Percentiles rank a stretch among this genome's conserved stretches.
These are phyloP conservation scores for Polydesmus complanatus DNA, from an alignment of 2,888 invertebrate genomes.

Conservation along the genomic window DNA sequence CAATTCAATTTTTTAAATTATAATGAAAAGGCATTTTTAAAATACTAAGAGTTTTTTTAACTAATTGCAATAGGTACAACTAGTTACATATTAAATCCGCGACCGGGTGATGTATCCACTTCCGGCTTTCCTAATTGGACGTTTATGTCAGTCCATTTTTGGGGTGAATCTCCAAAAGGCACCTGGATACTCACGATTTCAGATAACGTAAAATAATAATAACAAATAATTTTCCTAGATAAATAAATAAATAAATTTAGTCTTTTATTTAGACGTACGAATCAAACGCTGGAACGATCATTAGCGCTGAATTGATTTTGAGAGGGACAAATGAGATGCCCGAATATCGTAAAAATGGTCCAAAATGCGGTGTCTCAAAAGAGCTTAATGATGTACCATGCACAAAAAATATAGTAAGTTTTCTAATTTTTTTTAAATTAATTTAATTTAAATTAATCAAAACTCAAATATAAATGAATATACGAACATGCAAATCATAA, in stretches of 20 bases:
- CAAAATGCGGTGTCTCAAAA: not conserved
- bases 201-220: conserved; percentile 34
- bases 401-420: too few relatives aligned
- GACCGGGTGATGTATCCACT: conserved; percentile 53
- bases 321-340: conserved; percentile 56
- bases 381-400: too few relatives aligned
- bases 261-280: conserved; percentile 18
- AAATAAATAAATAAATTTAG: not conserved
- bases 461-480: too few relatives aligned
- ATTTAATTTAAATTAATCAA: too few relatives aligned
- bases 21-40: not conserved
- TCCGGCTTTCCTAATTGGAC: conserved; percentile 68
- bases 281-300: conserved; percentile 45
- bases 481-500: too few relatives aligned
- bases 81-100: conserved; percentile 52
- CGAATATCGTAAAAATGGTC: not conserved
- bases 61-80: conserved; percentile 49
- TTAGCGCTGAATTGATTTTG: conserved; percentile 45
- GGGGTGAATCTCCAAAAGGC: conserved; percentile 72
- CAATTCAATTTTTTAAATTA: not conserved
- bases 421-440: too few relatives aligned
- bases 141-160: conserved; percentile 76
- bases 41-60: not conserved
- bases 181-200: conserved; percentile 29
- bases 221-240: not conserved